A percentile compares a stretch with the other conserved stretches of the same genome.
phyloP scores from a whole-genome alignment of 2,888 invertebrate genomes.

The Slavum lentiscoides region DNA sequence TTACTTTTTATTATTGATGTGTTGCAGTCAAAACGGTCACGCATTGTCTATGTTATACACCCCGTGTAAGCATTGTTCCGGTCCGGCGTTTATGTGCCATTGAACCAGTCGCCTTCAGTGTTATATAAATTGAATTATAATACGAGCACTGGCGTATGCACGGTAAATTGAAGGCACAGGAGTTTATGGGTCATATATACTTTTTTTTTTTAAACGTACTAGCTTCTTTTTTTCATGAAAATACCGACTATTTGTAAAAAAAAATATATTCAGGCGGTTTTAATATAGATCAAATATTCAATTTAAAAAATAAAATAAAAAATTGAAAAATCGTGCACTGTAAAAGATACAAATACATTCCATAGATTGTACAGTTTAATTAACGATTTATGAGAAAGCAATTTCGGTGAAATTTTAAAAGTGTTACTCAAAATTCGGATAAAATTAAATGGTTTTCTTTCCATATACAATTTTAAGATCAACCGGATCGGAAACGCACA shows the following conservation, averaged over 20 bases:
- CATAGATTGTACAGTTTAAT: too few species aligned
- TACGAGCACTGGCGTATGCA: not conserved
- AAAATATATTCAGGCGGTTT: not conserved
- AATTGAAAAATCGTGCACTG: too few species aligned
- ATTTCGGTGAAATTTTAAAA: too few species aligned
- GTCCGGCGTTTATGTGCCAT: not conserved
- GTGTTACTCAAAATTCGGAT: too few species aligned
- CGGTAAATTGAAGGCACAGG: not conserved
- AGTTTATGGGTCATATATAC: not conserved
- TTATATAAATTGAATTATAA: conserved; percentile 43
- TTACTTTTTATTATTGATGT: not conserved
- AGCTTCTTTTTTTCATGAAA: not conserved
- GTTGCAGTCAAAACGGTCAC: too few species aligned
- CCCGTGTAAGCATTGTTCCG: conserved; percentile 20
- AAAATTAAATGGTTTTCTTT: too few species aligned
- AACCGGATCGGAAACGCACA: too few species aligned
- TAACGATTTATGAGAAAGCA: too few species aligned
- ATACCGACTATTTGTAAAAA: not conserved
- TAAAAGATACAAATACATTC: too few species aligned
- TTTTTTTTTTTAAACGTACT: not conserved
- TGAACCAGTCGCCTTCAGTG: conserved; percentile 20
- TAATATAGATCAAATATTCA: too few species aligned
- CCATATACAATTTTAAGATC: too few species aligned
- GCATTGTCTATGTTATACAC: conserved; percentile 6
- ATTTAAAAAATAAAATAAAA: too few species aligned